These are phyloP conservation scores for Gryllus longicercus DNA, from an alignment of 2,888 invertebrate genomes.

Conservation along the genomic window DNA sequence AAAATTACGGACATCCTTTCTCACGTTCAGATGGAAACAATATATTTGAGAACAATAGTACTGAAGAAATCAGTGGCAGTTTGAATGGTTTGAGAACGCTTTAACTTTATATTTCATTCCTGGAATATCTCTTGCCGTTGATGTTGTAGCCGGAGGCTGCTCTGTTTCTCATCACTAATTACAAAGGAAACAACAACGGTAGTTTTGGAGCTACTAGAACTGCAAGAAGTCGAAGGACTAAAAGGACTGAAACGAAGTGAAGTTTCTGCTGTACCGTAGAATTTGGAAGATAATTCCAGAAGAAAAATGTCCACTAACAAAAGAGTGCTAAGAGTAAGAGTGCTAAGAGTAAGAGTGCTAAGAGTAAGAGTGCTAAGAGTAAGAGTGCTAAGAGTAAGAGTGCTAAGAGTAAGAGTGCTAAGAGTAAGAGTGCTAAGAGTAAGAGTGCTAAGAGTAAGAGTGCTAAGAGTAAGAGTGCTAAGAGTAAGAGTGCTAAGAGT, in stretches of 20 bases:
- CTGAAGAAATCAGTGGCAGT: neutral
- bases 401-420: too few relatives aligned
- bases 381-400: too few relatives aligned
- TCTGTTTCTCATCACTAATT: neutral
- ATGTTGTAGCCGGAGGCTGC: too few relatives aligned
- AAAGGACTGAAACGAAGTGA: slow-evolving; percentile 21
- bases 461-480: too few relatives aligned
- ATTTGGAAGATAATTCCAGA: slow-evolving; percentile 24
- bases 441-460: too few relatives aligned
- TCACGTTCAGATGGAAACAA: too few relatives aligned
- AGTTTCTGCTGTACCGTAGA: neutral
- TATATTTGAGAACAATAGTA: too few relatives aligned
- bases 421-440: too few relatives aligned
- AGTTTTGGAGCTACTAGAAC: neutral
- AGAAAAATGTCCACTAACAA: slow-evolving; percentile 26
- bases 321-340: neutral
- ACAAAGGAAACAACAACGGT: neutral
- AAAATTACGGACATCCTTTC: neutral
- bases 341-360: too few relatives aligned
- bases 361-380: too few relatives aligned
- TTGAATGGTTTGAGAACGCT: neutral
- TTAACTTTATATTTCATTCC: too few relatives aligned
- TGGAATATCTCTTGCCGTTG: too few relatives aligned
- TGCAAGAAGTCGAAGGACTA: slow-evolving; percentile 18
- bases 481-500: neutral